Conservation (phyloP, 2,888 invertebrate species). For the Alcis repandata region DNA sequence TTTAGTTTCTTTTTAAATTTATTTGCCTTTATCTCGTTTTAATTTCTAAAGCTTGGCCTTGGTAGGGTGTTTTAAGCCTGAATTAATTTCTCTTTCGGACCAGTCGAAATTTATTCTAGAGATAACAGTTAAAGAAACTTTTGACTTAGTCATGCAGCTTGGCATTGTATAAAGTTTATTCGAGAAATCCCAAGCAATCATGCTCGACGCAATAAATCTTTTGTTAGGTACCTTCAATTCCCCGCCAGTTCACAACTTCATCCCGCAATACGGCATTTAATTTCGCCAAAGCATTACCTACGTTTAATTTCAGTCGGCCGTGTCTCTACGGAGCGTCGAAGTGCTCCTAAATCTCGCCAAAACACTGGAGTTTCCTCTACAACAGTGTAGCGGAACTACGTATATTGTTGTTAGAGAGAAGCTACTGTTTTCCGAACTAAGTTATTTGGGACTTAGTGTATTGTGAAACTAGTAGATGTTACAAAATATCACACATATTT, state of each 20-base stretch:
- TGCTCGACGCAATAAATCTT: conserved; percentile 34
- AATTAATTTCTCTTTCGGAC: conserved; percentile 11
- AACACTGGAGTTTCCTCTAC: conserved; percentile 37
- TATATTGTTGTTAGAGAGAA: conserved; percentile 1
- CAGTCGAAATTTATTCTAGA: conserved; percentile 18
- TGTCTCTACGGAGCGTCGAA: conserved; percentile 41
- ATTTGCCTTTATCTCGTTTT: conserved; percentile 2
- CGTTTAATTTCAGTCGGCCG: conserved; percentile 41
- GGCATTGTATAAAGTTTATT: conserved; percentile 15
- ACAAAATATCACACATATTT: too few relatives aligned
- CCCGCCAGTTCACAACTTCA: conserved; percentile 35
- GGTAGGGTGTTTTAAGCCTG: neutral
- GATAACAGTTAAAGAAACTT: conserved; percentile 13
- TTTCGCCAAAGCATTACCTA: conserved; percentile 34
- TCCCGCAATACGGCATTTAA: conserved; percentile 40
- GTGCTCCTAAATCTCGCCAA: conserved; percentile 44
- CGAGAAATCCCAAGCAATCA: conserved; percentile 25
- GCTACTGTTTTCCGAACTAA: neutral
- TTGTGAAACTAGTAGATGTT: too few relatives aligned
- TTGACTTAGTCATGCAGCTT: conserved; percentile 14
- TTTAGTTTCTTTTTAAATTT: neutral
- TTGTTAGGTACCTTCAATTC: conserved; percentile 34
- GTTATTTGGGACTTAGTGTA: neutral
- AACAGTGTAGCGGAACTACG: conserved; percentile 37
- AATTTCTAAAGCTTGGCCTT: neutral